Base-by-base conservation (phyloP, 2,797 vertebrate genomes). In the Trematomus bernacchii region DNA sequence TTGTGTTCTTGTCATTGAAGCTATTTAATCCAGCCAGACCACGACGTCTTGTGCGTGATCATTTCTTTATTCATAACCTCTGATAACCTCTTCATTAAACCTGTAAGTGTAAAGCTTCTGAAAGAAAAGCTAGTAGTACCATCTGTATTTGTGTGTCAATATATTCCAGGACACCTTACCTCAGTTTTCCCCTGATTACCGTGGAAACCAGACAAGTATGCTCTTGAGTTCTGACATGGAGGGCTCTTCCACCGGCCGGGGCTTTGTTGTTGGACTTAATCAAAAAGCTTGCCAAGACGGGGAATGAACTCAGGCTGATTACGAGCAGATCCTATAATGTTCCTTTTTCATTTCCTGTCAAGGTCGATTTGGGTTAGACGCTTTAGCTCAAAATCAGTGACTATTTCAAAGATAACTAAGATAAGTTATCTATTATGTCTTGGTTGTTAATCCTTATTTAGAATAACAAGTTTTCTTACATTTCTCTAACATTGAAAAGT, bases 291-390 rank as follows among this genome's bases (percentile, higher is more conserved):
- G 89, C 91, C 89, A 91, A 87, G 62, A 82, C 40, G 63, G 55
- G 79, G 84, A 81, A 83, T 91, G 88, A 88, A 76, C 48, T 66
- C 64, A 58, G 84, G 71, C 52, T 57, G 87, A 90, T 93, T 88
- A 91, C 57, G 33, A 69, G 77, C 30, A 12, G 73, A 73, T 66
- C 82, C 54, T 74, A 86, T 81, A n/a, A 47, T 42, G 30, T 51
- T 3, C 37, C 16, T 57, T 44, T 71, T 76, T 82, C 9, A 37
- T 18, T 61, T 61, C 42, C 13, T 30, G 50, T 77, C 44, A 67
- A 73, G 69, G 57, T 66, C n/a, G 2, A 6, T 21, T 21, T 30
- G 16, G 11, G 64, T 18, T 27, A 1, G 51, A 27, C 47, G 23
- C 61, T 48, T 71, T 8, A 13, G 10, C 37, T 66, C 21, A n/a